Conservation (phyloP, 2,797 vertebrate genomes). For the Pyrocephalus nanus region DNA sequence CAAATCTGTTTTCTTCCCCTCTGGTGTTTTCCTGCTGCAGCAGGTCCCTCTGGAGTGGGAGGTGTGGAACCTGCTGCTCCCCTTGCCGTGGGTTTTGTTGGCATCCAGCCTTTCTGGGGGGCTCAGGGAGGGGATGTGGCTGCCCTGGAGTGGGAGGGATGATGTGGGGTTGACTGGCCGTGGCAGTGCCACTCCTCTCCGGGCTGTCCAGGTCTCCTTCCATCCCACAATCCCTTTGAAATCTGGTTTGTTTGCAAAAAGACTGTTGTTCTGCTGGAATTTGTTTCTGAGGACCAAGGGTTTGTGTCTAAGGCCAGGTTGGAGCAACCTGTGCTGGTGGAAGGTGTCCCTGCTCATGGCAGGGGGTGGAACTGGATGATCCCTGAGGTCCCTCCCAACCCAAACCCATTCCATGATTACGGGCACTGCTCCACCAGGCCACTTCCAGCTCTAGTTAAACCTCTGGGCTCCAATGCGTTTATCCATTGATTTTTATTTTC, state of each 20-base stretch:
- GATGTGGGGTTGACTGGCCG: neutral
- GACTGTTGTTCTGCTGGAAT: accelerated
- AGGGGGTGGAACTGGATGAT: neutral
- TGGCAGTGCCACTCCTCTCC: neutral
- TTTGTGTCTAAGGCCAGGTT: neutral
- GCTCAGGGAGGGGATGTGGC: neutral
- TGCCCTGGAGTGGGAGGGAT: accelerated
- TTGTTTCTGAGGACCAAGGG: neutral
- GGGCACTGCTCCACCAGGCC: accelerated
- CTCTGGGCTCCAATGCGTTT: neutral
- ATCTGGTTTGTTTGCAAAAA: neutral
- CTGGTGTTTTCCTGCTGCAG: neutral
- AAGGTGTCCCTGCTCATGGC: neutral
- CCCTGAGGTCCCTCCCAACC: neutral
- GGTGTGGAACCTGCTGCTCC: neutral
- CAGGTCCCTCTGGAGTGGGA: neutral
- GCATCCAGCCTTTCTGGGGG: neutral
- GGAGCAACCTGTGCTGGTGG: neutral
- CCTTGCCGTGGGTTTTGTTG: accelerated
- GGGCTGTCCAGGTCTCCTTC: neutral
- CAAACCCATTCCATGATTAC: neutral
- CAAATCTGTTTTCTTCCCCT: accelerated
- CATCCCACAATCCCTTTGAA: neutral
- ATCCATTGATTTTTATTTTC: neutral
- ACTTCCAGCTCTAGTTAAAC: neutral